These are phyloP conservation scores for Stenichneumon culpator DNA, from an alignment of 2,888 invertebrate species.

Conservation along the genomic window DNA sequence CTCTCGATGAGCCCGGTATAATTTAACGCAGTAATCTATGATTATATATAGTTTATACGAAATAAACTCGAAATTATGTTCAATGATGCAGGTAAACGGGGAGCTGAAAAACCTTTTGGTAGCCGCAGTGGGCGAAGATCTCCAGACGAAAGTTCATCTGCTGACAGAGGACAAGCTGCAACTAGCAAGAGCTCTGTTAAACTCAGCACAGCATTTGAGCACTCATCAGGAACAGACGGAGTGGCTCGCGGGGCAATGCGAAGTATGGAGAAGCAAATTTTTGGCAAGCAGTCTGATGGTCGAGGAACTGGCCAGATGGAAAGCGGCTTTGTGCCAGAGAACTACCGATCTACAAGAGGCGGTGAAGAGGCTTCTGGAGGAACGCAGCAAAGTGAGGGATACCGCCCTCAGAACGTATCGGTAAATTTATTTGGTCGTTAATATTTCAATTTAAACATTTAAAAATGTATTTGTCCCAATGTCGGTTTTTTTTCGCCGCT, in stretches of 20 bases:
- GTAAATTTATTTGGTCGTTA: conserved; percentile 80
- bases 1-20: background rate
- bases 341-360: conserved; percentile 90
- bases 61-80: background rate
- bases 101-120: conserved; percentile 97
- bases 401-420: conserved; percentile 89
- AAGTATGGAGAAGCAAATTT: conserved; percentile 99
- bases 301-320: conserved; percentile 93
- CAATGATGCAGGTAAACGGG: conserved; percentile 90
- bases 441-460: background rate
- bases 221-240: conserved; percentile 97
- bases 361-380: conserved; percentile 90
- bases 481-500: background rate
- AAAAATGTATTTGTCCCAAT: background rate
- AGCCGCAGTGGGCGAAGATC: conserved; percentile 97
- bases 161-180: conserved; percentile 97
- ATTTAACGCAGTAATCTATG: background rate
- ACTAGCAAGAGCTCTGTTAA: conserved; percentile 93
- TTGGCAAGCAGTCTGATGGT: conserved; percentile 97
- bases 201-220: conserved; percentile 93
- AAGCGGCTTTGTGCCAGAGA: conserved; percentile 91
- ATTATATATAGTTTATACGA: background rate
- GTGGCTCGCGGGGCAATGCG: conserved; percentile 96
- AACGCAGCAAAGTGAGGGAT: conserved; percentile 89
- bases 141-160: conserved; percentile 95